Base-by-base conservation (phyloP, 2,113 vertebrate species). In the Sclerurus mexicanus region DNA sequence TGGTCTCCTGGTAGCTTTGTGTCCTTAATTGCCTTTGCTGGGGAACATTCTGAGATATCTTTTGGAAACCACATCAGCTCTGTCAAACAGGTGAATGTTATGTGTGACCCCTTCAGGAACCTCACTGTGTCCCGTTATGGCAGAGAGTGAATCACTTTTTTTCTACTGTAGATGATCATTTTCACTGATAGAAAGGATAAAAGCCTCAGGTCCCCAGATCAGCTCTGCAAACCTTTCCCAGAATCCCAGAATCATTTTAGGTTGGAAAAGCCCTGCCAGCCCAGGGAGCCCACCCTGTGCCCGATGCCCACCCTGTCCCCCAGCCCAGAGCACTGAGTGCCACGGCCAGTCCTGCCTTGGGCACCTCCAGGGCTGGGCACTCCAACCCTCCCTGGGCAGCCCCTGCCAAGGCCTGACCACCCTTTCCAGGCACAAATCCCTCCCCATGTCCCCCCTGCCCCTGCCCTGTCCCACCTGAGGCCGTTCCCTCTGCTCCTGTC, bases 231-330 rank as follows among this genome's bases (percentile, higher is more conserved):
- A 21, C 16, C 10, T 49, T 44, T 21, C 69, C 33, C 19, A 52
- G 15, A 52, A 35, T 17, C 17, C 21, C 0, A 2, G 42, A 10
- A 2, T 52, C 1, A 0, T 46, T 10, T n/a, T 6, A 37, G 42
- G 77, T 4, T 44, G 49, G 68, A 33, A 33, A 50, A 88, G 4
- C 28, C 56, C 74, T 78, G n/a, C 53, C 13, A 44, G 62, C 7
- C 33, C 71, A 59, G 1, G 7, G 9, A 75, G 52, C 5, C 17
- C 72, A 1, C 11, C 13, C 72, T 59, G 72, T 59, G 52, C 44
- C 52, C 25, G 0, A 10, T 58, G 7, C 15, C 62, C 83, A 67
- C 52, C 35, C 11, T 58, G 72, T 74, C 40, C 49, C 69, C n/a
- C n/a, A n/a, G n/a, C n/a, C n/a, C n/a, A n/a, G n/a, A n/a, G n/a